Evolutionary conservation across 2,113 vertebrate genomes (phyloP).

Genomic region (Callocephalon fimbriatum): DNA sequence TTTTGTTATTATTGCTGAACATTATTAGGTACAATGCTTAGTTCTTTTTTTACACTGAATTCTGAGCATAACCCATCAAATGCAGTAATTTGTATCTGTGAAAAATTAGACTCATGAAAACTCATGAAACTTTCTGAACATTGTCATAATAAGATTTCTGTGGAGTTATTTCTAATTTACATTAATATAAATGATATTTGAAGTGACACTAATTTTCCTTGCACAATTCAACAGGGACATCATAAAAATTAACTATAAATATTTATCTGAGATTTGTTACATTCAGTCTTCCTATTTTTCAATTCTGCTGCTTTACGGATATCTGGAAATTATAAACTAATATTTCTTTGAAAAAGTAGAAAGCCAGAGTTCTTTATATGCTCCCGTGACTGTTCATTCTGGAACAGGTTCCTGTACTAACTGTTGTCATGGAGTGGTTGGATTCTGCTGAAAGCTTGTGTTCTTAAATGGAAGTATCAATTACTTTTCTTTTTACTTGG

Average conservation of each 20-base stretch:
- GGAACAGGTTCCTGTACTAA: neutral
- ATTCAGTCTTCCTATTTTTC: neutral
- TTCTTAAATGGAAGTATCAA: neutral
- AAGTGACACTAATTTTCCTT: neutral
- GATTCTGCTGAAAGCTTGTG: neutral
- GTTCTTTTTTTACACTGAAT: neutral
- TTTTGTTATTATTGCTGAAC: neutral
- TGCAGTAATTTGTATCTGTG: neutral
- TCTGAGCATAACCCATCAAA: neutral
- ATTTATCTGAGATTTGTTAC: neutral
- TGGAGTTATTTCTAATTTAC: neutral
- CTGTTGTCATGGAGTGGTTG: neutral
- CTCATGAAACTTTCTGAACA: neutral
- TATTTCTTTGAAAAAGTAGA: neutral
- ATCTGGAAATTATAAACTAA: neutral
- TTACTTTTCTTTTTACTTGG: neutral
- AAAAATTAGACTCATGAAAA: neutral
- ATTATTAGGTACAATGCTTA: neutral
- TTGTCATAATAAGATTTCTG: neutral
- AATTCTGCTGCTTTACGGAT: neutral
- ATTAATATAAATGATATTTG: neutral
- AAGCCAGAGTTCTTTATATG: neutral
- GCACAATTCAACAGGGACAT: neutral
- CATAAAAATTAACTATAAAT: neutral
- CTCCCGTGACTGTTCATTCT: neutral